Evolutionary conservation across 2,888 invertebrate genomes (phyloP), one percentile per base, ranked within the genome.

Genomic region (Philaethria dido): DNA sequence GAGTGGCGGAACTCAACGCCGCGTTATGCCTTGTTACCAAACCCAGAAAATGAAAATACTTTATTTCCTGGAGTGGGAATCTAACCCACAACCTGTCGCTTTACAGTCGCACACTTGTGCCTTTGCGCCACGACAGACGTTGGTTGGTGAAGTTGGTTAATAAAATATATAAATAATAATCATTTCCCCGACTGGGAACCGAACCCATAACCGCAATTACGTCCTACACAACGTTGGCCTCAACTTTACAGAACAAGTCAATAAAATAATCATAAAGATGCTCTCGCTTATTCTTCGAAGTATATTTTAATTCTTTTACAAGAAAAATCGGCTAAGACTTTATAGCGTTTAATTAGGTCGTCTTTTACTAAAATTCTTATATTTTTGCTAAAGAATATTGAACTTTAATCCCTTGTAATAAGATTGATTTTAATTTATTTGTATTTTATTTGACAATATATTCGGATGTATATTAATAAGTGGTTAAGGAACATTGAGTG

Each of bases 291-390:
- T 70, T 66, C 68, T 65, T 62, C 55, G 69, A 70, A 72, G 60
- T 69, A 64, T 65, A 69, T 70, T 72, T 72, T 68, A 69, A 70
- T 68, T 68, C 55, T 66, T 59, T 68, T 65, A 71, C 63, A 73
- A 70, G 42, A 16, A 71, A 76, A 74, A 75, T 74, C 72, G 25
- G 67, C 69, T 72, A 69, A 74, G 73, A 74, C 76, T 81, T 84
- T 84, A 82, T 78, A 76, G 73, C 78, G 74, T 76, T 77, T 80
- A 84, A 84, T 83, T 81, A 75, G 82, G 68, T 68, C 68, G 64
- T 60, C 33, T 22, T 44, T 45, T 60, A 45, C 18, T 60, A n/a
- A 42, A n/a, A 29, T n/a, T 47, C 18, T 18, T 60, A 0, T 3
- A 3, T 14, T 60, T 57, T 16, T 57, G 11, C 22, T 5, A 39